Base-by-base conservation (phyloP, 1,140 invertebrate species). In the Spodoptera litura region DNA sequence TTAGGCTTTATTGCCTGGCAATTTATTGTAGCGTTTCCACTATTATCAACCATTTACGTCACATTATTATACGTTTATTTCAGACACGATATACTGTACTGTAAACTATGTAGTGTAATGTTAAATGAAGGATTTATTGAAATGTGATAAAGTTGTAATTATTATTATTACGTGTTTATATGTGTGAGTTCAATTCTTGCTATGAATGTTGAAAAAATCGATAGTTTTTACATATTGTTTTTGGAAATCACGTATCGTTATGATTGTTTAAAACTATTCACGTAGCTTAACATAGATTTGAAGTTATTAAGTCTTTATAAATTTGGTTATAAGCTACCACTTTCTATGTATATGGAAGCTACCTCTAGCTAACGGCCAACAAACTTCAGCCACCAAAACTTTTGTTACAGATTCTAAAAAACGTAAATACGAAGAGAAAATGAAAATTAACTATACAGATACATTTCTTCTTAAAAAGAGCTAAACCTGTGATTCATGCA, bases 401-500 rank as follows among this genome's bases (percentile, higher is more conserved):
- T 74, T 70, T 80, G 53, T 81, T 85, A 75, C 83, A 85, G 83
- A 73, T 83, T 77, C 71, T 70, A 64, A 58, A 31, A 62, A 78
- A 51, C 58, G 49, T 12, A 76, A 53, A 64, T 64, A 77, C 62
- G 61, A 74, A 80, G 35, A 77, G 52, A 84, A 81, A 76, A 75
- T 81, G 79, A 79, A 35, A 77, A 15, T 68, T 62, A 77, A 62
- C 74, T 52, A n/a, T 15, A 52, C 35, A 62, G 52, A 52, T 56
- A 35, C 49, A 31, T 75, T 51, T 13, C 11, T 9, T 74, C 64
- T 31, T 55, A 76, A 72, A 52, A 79, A 44, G 77, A 83, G 75
- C 78, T 73, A 80, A 77, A 49, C 51, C 81, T 84, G 81, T 83
- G 81, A 83, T 83, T 79, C 77, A 25, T 76, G 71, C 80, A 56